These are phyloP conservation scores for Diadumene lineata DNA, from an alignment of 92 coral and sea anemone genomes.

Conservation along the genomic window DNA sequence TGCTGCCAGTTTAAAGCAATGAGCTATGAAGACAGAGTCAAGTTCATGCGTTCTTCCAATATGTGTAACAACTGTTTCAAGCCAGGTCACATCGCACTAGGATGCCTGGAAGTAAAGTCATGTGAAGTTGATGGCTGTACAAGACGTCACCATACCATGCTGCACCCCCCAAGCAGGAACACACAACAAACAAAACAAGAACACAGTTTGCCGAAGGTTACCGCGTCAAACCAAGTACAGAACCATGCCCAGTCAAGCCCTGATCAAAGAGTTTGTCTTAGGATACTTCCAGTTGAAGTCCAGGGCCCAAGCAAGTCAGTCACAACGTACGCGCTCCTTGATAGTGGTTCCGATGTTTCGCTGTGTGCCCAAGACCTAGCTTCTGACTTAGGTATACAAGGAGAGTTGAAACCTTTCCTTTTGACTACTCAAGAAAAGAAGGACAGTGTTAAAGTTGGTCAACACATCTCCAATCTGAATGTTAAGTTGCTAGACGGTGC, in stretches of 20 bases:
- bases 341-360: constrained; percentile 31
- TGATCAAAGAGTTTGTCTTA: neutral
- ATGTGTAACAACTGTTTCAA: neutral
- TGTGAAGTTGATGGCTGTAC: constrained; percentile 43
- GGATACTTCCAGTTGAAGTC: constrained; percentile 15
- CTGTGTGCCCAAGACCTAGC: constrained; percentile 11
- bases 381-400: constrained; percentile 5
- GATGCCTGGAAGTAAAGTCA: neutral
- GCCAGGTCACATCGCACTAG: neutral
- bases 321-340: constrained; percentile 13
- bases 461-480: neutral
- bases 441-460: neutral
- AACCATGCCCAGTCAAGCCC: neutral
- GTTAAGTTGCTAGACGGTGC: neutral
- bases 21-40: constrained; percentile 20
- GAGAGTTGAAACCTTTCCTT: neutral
- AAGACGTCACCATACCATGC: constrained; percentile 32
- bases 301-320: constrained; percentile 3
- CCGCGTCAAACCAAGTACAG: neutral
- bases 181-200: neutral
- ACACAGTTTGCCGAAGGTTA: too few species aligned
- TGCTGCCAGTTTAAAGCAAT: constrained; percentile 36
- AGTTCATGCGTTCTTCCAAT: constrained; percentile 5
- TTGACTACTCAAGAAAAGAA: constrained; percentile 16
- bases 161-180: constrained; percentile 35